Evolutionary conservation across 2,888 invertebrate genomes (phyloP), one percentile per base, ranked within the genome.

Genomic region (Cerastoderma edule): DNA sequence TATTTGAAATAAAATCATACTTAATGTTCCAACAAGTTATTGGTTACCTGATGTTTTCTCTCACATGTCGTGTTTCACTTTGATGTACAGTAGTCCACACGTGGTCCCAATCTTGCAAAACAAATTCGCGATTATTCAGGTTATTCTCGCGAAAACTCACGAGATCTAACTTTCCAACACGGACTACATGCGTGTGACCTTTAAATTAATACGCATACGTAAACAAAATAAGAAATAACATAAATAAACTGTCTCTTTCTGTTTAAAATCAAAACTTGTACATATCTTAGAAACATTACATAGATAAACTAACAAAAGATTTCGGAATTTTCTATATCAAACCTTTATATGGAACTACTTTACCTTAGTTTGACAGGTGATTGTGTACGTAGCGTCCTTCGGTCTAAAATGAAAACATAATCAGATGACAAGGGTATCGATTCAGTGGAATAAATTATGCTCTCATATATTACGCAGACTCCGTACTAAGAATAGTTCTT

Each of bases 341-440:
- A n/a, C n/a, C n/a, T 39, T 63, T 19, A 35, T 32, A 39, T 24
- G 19, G 78, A 63, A 70, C 72, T 78, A 70, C 54, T 72, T 75
- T 67, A 16, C 39, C 30, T 30, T 22, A 33, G 65, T 75, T 79
- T 79, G 79, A 79, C 79, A 79, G 79, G 63, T 72, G 75, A 68
- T 60, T 27, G 60, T 60, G 72, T 33, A 48, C 46, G 56, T 28
- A 54, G 22, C 16, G 80, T 69, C 28, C 50, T 30, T 30, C 27
- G 85, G 86, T 70, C 75, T 22, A 64, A 75, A 85, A 88, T 85
- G 87, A 86, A 89, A 89, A 89, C 89, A 89, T 89, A 89, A 89
- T 89, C 87, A 89, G 88, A 85, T 88, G 87, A 83, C 81, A 75
- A 67, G 35, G 63, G 44, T 70, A 78, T 81, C 65, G 78, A 81